Base-by-base conservation (phyloP, 2,113 vertebrate genomes). In the Pipa parva region DNA sequence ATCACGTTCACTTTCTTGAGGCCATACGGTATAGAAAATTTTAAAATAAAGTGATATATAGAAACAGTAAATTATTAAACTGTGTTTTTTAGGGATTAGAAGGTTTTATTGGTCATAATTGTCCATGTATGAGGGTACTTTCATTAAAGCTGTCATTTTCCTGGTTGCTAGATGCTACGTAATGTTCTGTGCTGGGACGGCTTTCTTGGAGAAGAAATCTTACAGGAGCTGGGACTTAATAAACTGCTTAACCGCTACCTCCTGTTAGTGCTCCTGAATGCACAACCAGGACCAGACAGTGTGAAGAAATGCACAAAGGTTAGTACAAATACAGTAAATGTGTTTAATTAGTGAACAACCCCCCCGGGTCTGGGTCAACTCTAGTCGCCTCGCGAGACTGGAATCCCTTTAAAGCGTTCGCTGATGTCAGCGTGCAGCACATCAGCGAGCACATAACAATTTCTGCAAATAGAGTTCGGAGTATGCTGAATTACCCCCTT, bases 171-270 rank as follows among this genome's bases (percentile, higher is more conserved):
- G 95, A 84, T 98, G 5, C 80, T 97, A 5, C 77, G 64, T 45
- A 96, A 93, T 74, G 76, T 93, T 79, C 77, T 90, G 11, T 88
- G 86, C 72, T 97, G 92, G 93, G 88, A 91, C 76, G 84, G 84
- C 49, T 78, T 97, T 55, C 76, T 96, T 71, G 79, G 80, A 11
- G 91, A 94, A 59, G 77, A 85, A 1, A 68, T 65, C 1, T 42
- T 95, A 29, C 88, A 78, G 68, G 93, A 97, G 58, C 71, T 98
- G 58, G 89, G 88, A 37, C 74, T 97, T 67, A 88, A 85, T 73
- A 97, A 91, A 76, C 51, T 98, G 55, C 83, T 98, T 21, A 93
- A 89, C 71, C 89, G 94, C 71, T 97, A 96, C 76, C 83, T 98
- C 28, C 84, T 94, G 73, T 82, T 92, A 54, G 83, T 85, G 21